Conservation (phyloP, 2,888 invertebrate species). For the Acheta domesticus region DNA sequence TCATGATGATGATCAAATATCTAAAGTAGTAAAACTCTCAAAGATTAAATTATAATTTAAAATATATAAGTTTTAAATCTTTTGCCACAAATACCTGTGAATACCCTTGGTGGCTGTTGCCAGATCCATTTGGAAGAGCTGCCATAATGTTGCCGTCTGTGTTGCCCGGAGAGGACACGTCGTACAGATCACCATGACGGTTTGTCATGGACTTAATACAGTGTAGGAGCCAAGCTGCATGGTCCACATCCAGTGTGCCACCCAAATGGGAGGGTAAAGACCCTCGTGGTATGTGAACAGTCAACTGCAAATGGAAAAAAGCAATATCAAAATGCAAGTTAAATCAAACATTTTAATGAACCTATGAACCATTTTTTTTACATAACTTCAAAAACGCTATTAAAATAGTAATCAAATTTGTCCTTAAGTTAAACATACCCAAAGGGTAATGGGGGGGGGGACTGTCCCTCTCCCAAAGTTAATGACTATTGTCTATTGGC, state of each 20-base stretch:
- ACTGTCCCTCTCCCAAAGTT: too few species aligned
- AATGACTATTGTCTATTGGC: too few species aligned
- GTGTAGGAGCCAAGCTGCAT: constrained; percentile 80
- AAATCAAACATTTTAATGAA: neutral
- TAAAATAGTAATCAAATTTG: too few species aligned
- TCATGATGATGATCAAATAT: too few species aligned
- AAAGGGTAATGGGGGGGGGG: too few species aligned
- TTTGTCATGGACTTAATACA: constrained; percentile 83
- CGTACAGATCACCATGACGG: constrained; percentile 55
- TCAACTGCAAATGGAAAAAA: constrained; percentile 51
- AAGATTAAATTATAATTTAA: too few species aligned
- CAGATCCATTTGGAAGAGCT: constrained; percentile 31
- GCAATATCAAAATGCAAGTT: neutral
- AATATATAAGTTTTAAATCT: too few species aligned
- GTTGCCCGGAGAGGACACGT: constrained; percentile 27
- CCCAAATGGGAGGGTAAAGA: constrained; percentile 87
- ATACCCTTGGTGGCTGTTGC: constrained; percentile 12
- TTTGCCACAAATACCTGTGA: neutral
- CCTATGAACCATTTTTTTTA: neutral
- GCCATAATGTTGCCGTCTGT: constrained; percentile 23
- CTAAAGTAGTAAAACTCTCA: too few species aligned
- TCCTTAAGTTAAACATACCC: too few species aligned
- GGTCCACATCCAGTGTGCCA: constrained; percentile 81
- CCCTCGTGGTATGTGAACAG: constrained; percentile 83
- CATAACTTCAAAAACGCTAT: neutral